Conservation (phyloP, 2,797 vertebrate species). For the Bradypodion pumilum region DNA sequence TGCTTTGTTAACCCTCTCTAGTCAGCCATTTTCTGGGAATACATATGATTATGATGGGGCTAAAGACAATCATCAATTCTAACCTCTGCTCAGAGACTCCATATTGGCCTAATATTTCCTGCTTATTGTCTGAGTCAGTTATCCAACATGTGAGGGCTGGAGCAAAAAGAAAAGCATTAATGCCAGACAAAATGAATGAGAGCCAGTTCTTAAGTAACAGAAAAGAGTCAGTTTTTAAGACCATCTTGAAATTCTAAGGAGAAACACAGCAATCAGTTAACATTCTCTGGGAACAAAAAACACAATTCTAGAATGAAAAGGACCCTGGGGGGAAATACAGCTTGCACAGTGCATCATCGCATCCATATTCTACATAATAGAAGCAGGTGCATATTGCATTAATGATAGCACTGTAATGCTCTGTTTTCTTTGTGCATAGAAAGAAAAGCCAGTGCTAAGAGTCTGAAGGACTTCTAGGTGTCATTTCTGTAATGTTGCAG, state of each 20-base stretch:
- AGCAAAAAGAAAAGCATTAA: not conserved
- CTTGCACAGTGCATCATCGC: constrained; percentile 7
- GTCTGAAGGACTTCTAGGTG: not conserved
- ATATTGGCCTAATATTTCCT: constrained; percentile 1
- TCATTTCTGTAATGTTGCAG: not conserved
- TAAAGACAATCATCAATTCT: constrained; percentile 20
- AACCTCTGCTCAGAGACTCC: constrained; percentile 9
- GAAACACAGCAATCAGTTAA: not conserved
- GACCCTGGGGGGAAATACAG: not conserved
- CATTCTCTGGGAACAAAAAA: constrained; percentile 16
- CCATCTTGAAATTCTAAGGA: not conserved
- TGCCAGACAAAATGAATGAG: constrained; percentile 3
- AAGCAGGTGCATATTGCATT: constrained; percentile 16
- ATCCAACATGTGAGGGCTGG: constrained; percentile 18
- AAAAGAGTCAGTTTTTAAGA: not conserved
- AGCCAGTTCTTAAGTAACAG: not conserved
- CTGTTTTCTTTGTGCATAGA: not conserved
- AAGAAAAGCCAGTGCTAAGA: not conserved
- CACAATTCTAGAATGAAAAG: not conserved
- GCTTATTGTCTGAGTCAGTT: not conserved
- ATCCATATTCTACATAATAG: not conserved
- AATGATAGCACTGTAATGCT: not conserved
- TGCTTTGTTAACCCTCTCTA: not conserved
- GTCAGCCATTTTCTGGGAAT: constrained; percentile 20
- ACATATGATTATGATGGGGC: not conserved